phyloP scores from a whole-genome alignment of 2,113 vertebrate species.

The Oplegnathus fasciatus region DNA sequence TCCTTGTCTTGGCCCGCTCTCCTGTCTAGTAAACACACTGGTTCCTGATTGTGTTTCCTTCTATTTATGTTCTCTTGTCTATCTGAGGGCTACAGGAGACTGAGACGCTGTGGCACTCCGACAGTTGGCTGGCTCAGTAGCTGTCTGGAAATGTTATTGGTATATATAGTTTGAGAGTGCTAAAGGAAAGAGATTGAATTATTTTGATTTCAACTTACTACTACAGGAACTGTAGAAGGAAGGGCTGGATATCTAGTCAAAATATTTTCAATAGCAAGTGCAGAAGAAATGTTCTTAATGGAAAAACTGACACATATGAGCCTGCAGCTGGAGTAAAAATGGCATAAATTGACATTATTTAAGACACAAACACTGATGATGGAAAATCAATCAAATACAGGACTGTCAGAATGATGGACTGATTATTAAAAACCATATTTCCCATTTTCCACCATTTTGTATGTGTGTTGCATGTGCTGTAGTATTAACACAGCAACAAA shows the following conservation, averaged over 20 bases:
- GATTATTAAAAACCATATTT: not conserved
- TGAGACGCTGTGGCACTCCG: not conserved
- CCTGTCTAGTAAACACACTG: slow-evolving; percentile 36
- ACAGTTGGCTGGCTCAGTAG: not conserved
- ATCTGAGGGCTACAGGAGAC: slow-evolving; percentile 12
- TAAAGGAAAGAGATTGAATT: not conserved
- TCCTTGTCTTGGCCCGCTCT: slow-evolving; percentile 10
- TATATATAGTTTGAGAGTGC: not conserved
- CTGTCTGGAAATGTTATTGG: not conserved
- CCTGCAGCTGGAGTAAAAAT: not conserved
- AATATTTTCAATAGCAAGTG: not conserved
- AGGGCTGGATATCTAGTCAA: not conserved
- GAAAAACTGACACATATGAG: not conserved
- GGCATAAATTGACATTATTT: not conserved
- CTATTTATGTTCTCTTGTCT: slow-evolving; percentile 36
- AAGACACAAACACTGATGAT: not conserved
- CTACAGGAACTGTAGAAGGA: not conserved
- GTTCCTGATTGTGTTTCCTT: slow-evolving; percentile 31
- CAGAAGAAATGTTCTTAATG: not conserved
- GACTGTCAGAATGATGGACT: not conserved
- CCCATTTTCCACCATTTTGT: too few species aligned
- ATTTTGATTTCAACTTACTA: not conserved
- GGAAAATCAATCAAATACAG: not conserved
- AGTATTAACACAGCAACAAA: not conserved
- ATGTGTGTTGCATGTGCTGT: too few species aligned